Conservation (phyloP, 2,888 invertebrate species). For the Agapostemon virescens region DNA sequence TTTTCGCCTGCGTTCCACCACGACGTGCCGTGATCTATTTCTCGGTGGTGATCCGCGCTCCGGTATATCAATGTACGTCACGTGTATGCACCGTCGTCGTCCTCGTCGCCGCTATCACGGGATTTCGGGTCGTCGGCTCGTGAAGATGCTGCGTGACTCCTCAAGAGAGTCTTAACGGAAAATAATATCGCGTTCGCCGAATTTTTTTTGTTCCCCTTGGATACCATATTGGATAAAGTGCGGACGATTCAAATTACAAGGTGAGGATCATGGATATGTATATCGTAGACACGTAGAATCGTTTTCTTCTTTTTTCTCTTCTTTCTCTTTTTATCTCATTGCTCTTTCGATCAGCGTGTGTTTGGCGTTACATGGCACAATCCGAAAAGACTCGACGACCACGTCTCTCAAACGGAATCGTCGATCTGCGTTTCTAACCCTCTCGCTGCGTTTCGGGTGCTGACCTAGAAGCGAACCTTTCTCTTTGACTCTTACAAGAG, state of each 20-base stretch:
- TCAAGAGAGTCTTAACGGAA: slow-evolving; percentile 73
- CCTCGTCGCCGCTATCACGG: slow-evolving; percentile 69
- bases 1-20: slow-evolving; percentile 31
- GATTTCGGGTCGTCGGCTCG: slow-evolving; percentile 68
- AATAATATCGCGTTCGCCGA: slow-evolving; percentile 26
- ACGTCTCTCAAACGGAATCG: neutral
- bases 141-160: slow-evolving; percentile 73
- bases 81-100: slow-evolving; percentile 71
- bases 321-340: neutral
- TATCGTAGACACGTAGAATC: neutral
- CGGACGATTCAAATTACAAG: slow-evolving; percentile 56
- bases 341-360: neutral
- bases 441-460: neutral
- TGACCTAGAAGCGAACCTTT: slow-evolving; percentile 10
- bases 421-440: neutral
- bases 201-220: slow-evolving; percentile 44
- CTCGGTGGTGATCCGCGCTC: slow-evolving; percentile 60
- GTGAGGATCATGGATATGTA: slow-evolving; percentile 37
- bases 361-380: neutral
- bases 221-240: slow-evolving; percentile 59
- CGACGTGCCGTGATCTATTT: slow-evolving; percentile 56
- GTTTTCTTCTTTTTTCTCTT: neutral
- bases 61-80: slow-evolving; percentile 73
- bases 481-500: neutral
- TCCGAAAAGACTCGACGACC: neutral